Evolutionary conservation across 2,888 invertebrate genomes (phyloP), one percentile per base, ranked within the genome.

Genomic region (Caenorhabditis sinica): DNA sequence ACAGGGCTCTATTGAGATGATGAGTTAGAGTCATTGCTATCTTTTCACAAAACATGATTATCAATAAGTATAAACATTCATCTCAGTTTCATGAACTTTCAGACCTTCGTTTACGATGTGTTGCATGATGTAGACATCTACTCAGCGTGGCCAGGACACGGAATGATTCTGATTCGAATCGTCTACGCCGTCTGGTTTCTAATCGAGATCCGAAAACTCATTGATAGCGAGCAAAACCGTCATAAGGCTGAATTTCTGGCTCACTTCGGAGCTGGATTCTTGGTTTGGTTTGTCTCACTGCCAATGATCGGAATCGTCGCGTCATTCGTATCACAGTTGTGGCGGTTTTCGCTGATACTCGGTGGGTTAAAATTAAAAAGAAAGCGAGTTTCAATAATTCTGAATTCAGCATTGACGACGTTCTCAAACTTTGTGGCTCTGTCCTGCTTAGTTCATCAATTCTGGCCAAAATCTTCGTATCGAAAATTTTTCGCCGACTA

Each of bases 221-320:
- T 96, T 95, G 94, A 95, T 86, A 95, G 96, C 89, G 96, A 96
- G 93, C 95, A 95, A 93, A 95, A 96, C 92, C 95, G 95, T 75
- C 95, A 95, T 90, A 97, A 97, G 93, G 94, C 97, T 45, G 96
- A 97, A 93, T 98, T 98, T 93, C 95, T 98, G 76, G 95, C 97
- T 68, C 98, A 98, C 93, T 97, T 98, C 93, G 98, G 97, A 74
- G 98, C 98, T 17, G 97, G 97, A 20, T 97, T 97, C 93, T 95
- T 98, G 51, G 98, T 98, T 15, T 98, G 98, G 98, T 97, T 98
- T 93, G 96, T 97, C 89, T 98, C 98, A 93, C 94, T 98, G 92
- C 97, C 98, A 15, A 96, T 97, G 83, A 95, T 98, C 88, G 97
- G 97, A 75, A 95, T 98, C 73, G 96, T 98, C 89, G 96, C 97